Conservation (phyloP, 2,113 vertebrate species). For the Oreochromis niloticus region DNA sequence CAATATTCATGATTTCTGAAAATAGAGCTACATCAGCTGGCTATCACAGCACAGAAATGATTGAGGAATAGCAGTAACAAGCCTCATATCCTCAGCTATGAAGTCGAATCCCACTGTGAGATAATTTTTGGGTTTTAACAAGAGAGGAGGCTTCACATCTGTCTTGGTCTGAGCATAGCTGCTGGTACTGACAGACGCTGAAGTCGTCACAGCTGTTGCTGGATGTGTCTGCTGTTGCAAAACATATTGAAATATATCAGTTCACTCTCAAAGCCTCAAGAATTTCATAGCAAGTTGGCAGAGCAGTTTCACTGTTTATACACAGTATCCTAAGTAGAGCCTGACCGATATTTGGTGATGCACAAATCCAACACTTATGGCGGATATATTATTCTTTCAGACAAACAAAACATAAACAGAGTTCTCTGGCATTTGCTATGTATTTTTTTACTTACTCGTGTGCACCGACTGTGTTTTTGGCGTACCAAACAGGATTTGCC, state of each 20-base stretch:
- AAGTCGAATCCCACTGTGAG: background rate
- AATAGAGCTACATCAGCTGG: background rate
- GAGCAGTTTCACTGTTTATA: background rate
- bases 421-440: background rate
- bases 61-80: background rate
- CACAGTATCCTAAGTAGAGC: background rate
- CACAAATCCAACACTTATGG: background rate
- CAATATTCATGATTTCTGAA: background rate
- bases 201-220: background rate
- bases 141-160: background rate
- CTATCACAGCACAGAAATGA: background rate
- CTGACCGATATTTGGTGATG: background rate
- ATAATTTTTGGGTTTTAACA: background rate
- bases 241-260: background rate
- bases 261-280: background rate
- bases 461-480: background rate
- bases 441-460: background rate
- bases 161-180: background rate
- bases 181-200: background rate
- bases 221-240: background rate
- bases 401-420: background rate
- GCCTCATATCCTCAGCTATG: background rate
- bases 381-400: background rate
- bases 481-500: rapidly evolving
- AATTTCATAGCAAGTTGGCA: background rate